Evolutionary conservation across 2,113 vertebrate genomes (phyloP).

Genomic region (Melanerpes formicivorus): DNA sequence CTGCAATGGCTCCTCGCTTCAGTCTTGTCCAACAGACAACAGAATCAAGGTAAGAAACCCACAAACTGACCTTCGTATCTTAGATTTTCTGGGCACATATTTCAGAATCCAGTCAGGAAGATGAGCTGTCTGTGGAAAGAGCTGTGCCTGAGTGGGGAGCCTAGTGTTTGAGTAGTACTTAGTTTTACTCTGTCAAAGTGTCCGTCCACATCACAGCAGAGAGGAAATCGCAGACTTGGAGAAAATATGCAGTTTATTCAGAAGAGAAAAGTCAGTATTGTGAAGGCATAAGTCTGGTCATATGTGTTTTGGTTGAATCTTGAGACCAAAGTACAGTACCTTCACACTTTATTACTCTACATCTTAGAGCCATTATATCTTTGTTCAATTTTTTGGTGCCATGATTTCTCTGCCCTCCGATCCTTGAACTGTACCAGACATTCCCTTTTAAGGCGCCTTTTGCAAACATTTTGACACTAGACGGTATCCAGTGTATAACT

Average conservation of each 20-base stretch:
- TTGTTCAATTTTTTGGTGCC: neutral
- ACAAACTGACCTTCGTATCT: neutral
- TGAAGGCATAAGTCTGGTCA: neutral
- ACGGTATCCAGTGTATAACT: neutral
- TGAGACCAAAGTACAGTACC: neutral
- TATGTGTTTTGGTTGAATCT: neutral
- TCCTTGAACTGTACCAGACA: neutral
- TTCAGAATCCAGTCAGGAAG: neutral
- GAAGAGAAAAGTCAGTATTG: neutral
- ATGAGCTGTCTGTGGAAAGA: neutral
- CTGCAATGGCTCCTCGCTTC: slow-evolving; percentile 60
- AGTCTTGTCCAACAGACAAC: neutral
- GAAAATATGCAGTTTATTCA: neutral
- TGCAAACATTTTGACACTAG: neutral
- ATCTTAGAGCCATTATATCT: neutral
- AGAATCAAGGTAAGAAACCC: slow-evolving; percentile 67
- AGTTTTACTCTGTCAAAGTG: neutral
- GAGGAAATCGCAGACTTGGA: neutral
- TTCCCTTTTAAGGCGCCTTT: slow-evolving; percentile 6
- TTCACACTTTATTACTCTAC: neutral
- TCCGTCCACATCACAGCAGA: neutral
- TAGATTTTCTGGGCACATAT: neutral
- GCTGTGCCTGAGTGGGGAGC: neutral
- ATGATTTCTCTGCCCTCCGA: neutral
- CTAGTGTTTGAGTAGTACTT: neutral